Conservation (phyloP, 2,113 vertebrate species). For the Acinonyx jubatus region DNA sequence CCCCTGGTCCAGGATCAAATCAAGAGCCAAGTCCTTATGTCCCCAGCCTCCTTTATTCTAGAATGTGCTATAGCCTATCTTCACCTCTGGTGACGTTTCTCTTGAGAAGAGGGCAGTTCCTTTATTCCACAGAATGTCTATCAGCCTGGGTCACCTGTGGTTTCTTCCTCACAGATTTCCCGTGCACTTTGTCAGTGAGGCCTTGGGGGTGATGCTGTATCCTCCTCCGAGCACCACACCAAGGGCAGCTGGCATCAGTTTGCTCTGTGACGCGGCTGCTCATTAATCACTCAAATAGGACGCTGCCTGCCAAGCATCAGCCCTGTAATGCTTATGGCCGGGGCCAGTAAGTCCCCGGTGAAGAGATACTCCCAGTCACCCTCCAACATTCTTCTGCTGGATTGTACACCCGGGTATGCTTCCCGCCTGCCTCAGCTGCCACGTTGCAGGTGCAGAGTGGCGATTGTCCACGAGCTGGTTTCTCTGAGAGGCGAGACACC, state of each 20-base stretch:
- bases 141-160: neutral
- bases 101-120: too few relatives aligned
- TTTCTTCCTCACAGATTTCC: neutral
- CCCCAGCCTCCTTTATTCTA: neutral
- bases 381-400: neutral
- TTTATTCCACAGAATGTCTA: neutral
- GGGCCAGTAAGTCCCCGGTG: neutral
- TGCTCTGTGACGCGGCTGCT: neutral
- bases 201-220: accelerated
- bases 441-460: neutral
- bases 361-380: neutral
- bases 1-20: neutral
- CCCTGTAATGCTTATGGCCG: neutral
- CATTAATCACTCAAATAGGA: neutral
- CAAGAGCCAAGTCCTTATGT: neutral
- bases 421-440: neutral
- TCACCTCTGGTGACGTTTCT: neutral
- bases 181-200: neutral
- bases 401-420: neutral
- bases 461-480: neutral
- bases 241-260: neutral
- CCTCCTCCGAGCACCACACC: neutral
- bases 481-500: neutral
- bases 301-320: accelerated
- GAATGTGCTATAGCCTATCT: neutral